Base-by-base conservation (phyloP, 1,140 invertebrate species). In the Pantala flavescens region DNA sequence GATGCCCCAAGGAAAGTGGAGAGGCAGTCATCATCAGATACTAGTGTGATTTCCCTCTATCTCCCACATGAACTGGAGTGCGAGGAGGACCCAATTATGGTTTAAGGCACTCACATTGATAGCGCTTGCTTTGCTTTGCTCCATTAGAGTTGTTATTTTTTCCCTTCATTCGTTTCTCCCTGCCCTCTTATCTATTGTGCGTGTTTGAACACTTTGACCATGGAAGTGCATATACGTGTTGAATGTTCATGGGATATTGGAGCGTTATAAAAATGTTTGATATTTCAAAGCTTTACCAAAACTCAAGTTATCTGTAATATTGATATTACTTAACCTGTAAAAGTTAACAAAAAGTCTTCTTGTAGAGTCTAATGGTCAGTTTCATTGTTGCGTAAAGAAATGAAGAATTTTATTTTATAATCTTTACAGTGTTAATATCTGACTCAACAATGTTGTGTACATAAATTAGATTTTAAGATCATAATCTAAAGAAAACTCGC, bases 31-130 rank as follows among this genome's bases (percentile, higher is more conserved):
- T 74, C 76, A 16, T 78, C 75, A 5, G 77, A 77, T 73, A 71
- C 74, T 10, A 73, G 74, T n/a, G 43, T 73, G 12, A 73, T 73
- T 21, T 72, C 75, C n/a, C 36, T 74, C 16, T 77, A 75, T 70
- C 76, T 76, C 7, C 74, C 74, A 11, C 16, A 74, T 7, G 77
- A 77, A 42, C 43, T 75, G n/a, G 80, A 80, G 73, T 78, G 76
- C 43, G 80, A 81, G 72, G 80, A 82, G 73, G 81, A 81, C 74
- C 80, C 80, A 19, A 82, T 82, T 72, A 81, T 82, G 80, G 81
- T 82, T 23, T 82, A 73, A 80, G 19, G 23, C 70, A 36, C 28
- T 36, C 28, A 36, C 28, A 36, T 36, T 36, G 28, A 36, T 5
- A 5, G 28, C 28, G 28, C 28, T 36, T 36, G 28, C 28, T 36